Conservation (phyloP, 1,140 invertebrate species). For the Drosophila orosa region DNA sequence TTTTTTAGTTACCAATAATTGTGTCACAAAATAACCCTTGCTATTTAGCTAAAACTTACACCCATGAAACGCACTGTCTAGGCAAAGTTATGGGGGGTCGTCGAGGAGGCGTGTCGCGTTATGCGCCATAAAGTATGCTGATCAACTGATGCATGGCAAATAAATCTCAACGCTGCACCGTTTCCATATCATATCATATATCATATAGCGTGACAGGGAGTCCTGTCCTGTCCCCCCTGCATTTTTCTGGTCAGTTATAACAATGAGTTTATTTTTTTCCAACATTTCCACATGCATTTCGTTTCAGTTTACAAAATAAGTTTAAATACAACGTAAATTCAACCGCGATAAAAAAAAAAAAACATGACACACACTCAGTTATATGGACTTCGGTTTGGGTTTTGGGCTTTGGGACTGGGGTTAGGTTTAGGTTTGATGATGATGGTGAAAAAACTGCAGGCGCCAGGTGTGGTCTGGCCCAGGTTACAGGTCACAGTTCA, state of each 20-base stretch:
- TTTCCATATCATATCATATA: slow-evolving; percentile 27
- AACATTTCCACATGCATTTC: slow-evolving; percentile 75
- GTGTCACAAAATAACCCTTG: background rate
- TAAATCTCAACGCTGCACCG: slow-evolving; percentile 39
- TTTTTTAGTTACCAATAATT: no score
- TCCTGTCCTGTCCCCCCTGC: background rate
- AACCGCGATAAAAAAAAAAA: slow-evolving; percentile 80
- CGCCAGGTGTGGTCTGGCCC: slow-evolving; percentile 7
- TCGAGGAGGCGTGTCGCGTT: slow-evolving; percentile 21
- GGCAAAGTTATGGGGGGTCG: background rate
- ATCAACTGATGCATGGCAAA: slow-evolving; percentile 51
- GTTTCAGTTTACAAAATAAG: slow-evolving; percentile 71
- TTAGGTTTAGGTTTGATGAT: slow-evolving; percentile 3
- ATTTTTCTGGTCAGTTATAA: slow-evolving; percentile 17
- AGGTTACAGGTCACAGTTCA: background rate
- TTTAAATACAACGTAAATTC: slow-evolving; percentile 70
- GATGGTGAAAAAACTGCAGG: slow-evolving; percentile 15
- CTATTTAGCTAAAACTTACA: slow-evolving; percentile 6
- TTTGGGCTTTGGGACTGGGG: background rate
- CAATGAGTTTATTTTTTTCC: slow-evolving; percentile 63
- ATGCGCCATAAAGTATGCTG: slow-evolving; percentile 53
- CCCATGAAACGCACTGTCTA: slow-evolving; percentile 5
- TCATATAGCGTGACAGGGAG: slow-evolving; percentile 23
- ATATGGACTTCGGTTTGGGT: background rate
- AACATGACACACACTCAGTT: slow-evolving; percentile 6